Conservation (phyloP, 2,797 vertebrate genomes). For the Podarcis lilfordi region DNA sequence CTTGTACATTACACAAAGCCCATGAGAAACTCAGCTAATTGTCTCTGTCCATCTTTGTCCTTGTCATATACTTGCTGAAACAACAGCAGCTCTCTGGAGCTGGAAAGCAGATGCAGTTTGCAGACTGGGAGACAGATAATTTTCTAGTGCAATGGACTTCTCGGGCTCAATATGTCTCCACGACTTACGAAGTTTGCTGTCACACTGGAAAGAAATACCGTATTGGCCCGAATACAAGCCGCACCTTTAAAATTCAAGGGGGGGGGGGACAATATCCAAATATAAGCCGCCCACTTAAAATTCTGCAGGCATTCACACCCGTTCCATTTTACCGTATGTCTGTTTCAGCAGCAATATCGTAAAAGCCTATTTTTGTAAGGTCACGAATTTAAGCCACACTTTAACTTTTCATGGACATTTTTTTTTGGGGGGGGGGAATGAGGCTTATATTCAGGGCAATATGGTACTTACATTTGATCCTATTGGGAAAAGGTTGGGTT, state of each 20-base stretch:
- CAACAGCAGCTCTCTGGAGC: conserved; percentile 49
- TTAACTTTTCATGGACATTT: too few species aligned
- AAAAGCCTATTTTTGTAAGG: too few species aligned
- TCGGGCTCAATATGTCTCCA: conserved; percentile 43
- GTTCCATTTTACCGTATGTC: too few species aligned
- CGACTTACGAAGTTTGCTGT: conserved; percentile 45
- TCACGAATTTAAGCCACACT: too few species aligned
- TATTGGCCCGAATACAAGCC: too few species aligned
- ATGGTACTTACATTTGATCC: conserved; percentile 10
- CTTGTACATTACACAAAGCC: conserved; percentile 26
- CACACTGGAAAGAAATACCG: conserved; percentile 49
- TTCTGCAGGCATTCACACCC: too few species aligned
- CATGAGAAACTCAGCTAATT: conserved; percentile 60
- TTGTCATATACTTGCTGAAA: conserved; percentile 63
- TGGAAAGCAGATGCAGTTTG: conserved; percentile 27
- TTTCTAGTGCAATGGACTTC: conserved; percentile 45
- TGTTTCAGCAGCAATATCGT: too few species aligned
- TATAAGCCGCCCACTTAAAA: too few species aligned
- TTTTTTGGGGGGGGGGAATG: too few species aligned
- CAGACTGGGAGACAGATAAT: conserved; percentile 30
- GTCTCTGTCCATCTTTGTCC: conserved; percentile 60
- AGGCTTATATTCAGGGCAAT: too few species aligned
- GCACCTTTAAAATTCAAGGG: too few species aligned
- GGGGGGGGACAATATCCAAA: too few species aligned
- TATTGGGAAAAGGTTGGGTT: conserved; percentile 39